phyloP scores from a whole-genome alignment of 2,797 vertebrate species.

The Myoxocephalus aenaeus region DNA sequence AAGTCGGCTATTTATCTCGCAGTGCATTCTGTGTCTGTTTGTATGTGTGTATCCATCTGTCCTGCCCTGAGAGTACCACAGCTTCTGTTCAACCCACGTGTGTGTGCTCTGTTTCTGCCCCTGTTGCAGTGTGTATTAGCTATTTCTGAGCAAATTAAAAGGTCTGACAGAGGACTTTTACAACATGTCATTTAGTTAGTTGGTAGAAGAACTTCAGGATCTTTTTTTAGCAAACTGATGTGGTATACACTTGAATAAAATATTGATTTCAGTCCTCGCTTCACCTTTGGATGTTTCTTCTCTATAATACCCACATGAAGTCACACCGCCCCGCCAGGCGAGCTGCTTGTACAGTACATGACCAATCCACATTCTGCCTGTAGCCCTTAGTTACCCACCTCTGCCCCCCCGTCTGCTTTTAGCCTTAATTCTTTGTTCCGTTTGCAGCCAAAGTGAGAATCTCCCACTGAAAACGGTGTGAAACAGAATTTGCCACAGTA shows the following conservation, averaged over 20 bases:
- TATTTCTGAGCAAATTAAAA: constrained; percentile 16
- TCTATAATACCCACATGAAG: constrained; percentile 4
- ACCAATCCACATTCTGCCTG: constrained; percentile 29
- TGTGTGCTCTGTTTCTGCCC: constrained; percentile 12
- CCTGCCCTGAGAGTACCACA: constrained; percentile 17
- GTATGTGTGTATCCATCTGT: constrained; percentile 28
- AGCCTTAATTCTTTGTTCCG: constrained; percentile 35
- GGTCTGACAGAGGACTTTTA: not conserved
- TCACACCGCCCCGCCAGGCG: not conserved
- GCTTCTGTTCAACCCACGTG: constrained; percentile 28
- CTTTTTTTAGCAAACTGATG: not conserved
- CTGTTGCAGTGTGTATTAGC: constrained; percentile 22
- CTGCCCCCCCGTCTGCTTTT: constrained; percentile 32
- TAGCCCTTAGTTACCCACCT: constrained; percentile 43
- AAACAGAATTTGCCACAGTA: constrained; percentile 63
- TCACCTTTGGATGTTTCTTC: constrained; percentile 20
- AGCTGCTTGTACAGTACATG: not conserved
- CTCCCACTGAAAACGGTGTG: constrained; percentile 30
- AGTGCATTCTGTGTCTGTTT: not conserved
- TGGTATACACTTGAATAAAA: not conserved
- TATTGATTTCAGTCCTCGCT: constrained; percentile 15
- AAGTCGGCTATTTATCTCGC: constrained; percentile 28
- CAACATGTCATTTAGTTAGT: not conserved
- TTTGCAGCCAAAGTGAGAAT: constrained; percentile 38
- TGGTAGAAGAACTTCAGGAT: not conserved